These are phyloP conservation scores for Cephalopachus bancanus DNA, from an alignment of 2,797 vertebrate genomes.

Conservation along the genomic window DNA sequence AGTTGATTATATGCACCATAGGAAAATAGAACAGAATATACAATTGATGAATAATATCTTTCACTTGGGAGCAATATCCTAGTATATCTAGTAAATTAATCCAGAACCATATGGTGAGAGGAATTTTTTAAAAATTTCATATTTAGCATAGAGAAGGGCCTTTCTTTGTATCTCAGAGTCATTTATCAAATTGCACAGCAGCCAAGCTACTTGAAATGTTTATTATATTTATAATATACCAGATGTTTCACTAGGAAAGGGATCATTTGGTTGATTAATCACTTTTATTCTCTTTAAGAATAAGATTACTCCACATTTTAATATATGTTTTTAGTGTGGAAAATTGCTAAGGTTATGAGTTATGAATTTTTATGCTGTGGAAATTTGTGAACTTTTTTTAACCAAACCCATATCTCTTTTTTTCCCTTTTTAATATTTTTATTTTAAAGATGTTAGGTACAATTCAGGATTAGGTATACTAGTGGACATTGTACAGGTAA, in stretches of 20 bases:
- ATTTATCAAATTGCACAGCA: conserved; percentile 73
- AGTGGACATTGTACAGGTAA: no score
- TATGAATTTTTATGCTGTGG: neutral
- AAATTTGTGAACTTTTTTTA: conserved; percentile 13
- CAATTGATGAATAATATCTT: neutral
- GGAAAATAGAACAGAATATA: neutral
- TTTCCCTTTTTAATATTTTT: no score
- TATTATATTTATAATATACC: conserved; percentile 63
- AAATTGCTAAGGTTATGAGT: neutral
- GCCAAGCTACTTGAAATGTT: conserved; percentile 59
- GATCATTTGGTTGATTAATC: conserved; percentile 51
- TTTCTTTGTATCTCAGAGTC: conserved; percentile 54
- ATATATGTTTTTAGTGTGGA: neutral
- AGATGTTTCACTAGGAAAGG: conserved; percentile 67
- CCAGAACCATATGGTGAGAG: conserved; percentile 63
- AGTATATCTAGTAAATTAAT: neutral
- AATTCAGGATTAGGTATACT: no score
- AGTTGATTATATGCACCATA: conserved; percentile 68
- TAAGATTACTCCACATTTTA: neutral
- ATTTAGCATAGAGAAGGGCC: conserved; percentile 53
- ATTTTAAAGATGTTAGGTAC: no score
- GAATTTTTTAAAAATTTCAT: conserved; percentile 49
- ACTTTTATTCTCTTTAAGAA: conserved; percentile 34
- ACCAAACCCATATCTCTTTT: no score
- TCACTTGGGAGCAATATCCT: conserved; percentile 45